Evolutionary conservation across 2,113 vertebrate genomes (phyloP), one percentile per base, ranked within the genome.

Genomic region (Petromus typicus): DNA sequence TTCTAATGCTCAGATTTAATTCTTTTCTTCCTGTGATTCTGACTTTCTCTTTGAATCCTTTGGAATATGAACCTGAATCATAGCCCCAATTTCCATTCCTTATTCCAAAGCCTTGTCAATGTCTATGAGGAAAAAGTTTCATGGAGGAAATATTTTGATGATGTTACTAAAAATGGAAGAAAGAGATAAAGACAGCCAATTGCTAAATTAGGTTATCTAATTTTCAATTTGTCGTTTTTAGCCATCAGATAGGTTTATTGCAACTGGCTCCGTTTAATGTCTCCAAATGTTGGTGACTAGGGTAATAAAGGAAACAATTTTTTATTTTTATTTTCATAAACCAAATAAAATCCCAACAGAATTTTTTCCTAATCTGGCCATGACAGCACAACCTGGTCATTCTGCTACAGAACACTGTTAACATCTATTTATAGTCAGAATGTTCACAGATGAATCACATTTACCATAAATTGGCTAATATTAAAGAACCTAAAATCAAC

Each of bases 191-290:
- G 56, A 82, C 13, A 66, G 37, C 51, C 37, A 79, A 85, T 64
- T 89, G 75, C 96, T 97, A 98, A 96, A 97, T 97, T 98, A 97
- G 94, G 91, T 94, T 97, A 95, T 97, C 95, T 96, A 86, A 89
- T 96, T 97, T 91, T 86, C 87, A 89, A 13, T 84, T 93, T 93
- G 85, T 88, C 78, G 96, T 96, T 96, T 95, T 94, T 92, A 97
- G 96, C 61, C 37, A 91, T 85, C 84, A 83, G 90, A 93, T 86
- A 96, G 94, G 66, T 97, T 96, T 96, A 97, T 9, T 92, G 57
- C 61, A 96, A 85, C 45, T 96, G 84, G 96, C 89, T 96, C 59
- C 94, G 40, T 93, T 96, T 86, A 96, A 23, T 92, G 71, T 95
- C 96, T 95, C 96, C 89, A 96, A 95, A 95, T 93, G 83, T 67